Evolutionary conservation across 2,797 vertebrate species (phyloP), one percentile per base, ranked within the genome.

Genomic region (Amazona ochrocephala): DNA sequence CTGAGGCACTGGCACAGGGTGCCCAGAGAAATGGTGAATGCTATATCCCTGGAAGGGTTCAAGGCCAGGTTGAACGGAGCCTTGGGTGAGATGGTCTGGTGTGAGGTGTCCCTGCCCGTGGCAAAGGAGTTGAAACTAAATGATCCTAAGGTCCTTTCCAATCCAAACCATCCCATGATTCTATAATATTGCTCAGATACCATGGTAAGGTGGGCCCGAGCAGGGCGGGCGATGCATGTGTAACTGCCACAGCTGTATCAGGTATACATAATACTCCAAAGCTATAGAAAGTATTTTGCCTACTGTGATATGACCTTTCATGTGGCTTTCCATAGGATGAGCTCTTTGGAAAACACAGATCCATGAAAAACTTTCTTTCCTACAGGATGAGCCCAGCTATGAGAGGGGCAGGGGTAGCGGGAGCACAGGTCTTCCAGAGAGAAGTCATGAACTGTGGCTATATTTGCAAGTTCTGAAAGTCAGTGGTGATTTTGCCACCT

Each of bases 131-230:
- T 34, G 56, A 58, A 58, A 34, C 14, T 7, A 58, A 22, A 24
- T 34, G 56, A 24, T 34, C n/a, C n/a, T 34, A 16, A 24, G 56
- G 56, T 34, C 56, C 56, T 58, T 58, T 58, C 14, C 56, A 58
- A 34, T 14, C 22, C n/a, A 58, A 34, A 16, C 7, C n/a, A 34
- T 60, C 8, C 56, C 23, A 60, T 17, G 56, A 24, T 58, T 58
- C 22, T 58, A 24, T 58, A n/a, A 37, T 60, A 29, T 45, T 47
- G 29, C 32, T 56, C 27, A 51, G 37, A 18, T 20, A 1, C 21
- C 0, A 0, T 29, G 32, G 7, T 15, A 26, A 76, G 12, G 68
- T 5, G 9, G 23, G 54, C 14, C 22, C 3, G 0, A 42, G 47
- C 47, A 74, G 21, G 13, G 56, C 13, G 30, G 11, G 34, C 11